These are phyloP conservation scores for Phoebastria nigripes DNA, from an alignment of 2,797 vertebrate genomes.

Conservation along the genomic window DNA sequence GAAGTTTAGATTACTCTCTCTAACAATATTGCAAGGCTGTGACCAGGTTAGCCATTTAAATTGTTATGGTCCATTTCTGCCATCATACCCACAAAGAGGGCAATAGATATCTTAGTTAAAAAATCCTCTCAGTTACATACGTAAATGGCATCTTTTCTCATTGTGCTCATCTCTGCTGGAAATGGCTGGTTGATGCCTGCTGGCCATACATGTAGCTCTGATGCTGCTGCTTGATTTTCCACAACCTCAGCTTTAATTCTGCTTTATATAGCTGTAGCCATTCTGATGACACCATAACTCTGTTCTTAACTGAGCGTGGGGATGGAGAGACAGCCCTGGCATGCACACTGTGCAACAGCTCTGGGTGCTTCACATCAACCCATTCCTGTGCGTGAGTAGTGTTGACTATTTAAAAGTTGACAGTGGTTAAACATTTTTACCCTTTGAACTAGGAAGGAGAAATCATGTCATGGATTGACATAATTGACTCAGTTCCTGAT, in stretches of 20 bases:
- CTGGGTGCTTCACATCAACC: background rate
- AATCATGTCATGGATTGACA: background rate
- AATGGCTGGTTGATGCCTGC: background rate
- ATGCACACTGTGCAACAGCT: background rate
- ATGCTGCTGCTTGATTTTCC: background rate
- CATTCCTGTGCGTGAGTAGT: background rate
- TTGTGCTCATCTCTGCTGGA: background rate
- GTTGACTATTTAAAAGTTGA: background rate
- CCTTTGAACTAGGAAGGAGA: background rate
- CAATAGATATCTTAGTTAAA: background rate
- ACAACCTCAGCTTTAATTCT: background rate
- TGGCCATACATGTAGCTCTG: background rate
- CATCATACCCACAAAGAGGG: background rate
- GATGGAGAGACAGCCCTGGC: background rate
- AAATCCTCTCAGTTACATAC: background rate
- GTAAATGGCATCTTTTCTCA: background rate
- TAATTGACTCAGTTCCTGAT: background rate
- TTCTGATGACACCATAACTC: background rate
- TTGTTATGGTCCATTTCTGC: background rate
- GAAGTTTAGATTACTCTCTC: background rate
- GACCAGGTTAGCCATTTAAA: background rate
- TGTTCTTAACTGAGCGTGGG: background rate
- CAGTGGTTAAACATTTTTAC: background rate
- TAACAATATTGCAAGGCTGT: background rate
- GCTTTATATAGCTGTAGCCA: background rate